A percentile compares a stretch with the other conserved stretches of the same genome.
Evolutionary conservation across 2,797 vertebrate genomes (phyloP).

Genomic region (Tympanoctomys barrerae): DNA sequence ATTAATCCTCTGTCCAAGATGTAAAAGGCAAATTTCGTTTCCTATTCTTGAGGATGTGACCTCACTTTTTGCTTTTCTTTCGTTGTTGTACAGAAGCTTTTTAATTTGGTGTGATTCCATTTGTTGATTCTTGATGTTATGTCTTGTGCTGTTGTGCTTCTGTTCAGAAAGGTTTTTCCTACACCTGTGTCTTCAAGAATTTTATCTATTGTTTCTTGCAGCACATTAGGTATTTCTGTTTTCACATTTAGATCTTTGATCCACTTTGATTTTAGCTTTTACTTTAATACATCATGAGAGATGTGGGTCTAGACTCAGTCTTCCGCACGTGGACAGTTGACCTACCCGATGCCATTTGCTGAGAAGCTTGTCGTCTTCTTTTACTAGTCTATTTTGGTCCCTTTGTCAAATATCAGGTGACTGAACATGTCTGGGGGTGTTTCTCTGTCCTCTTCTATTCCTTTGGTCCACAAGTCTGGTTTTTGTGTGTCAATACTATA

Average conservation of each 20-base stretch:
- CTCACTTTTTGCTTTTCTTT: background rate
- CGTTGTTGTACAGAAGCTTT: background rate
- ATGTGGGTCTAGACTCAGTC: background rate
- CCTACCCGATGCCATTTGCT: background rate
- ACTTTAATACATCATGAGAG: background rate
- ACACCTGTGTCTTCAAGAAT: background rate
- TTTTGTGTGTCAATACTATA: background rate
- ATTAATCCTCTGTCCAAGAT: background rate
- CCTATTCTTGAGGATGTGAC: background rate
- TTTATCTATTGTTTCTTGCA: background rate
- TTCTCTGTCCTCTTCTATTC: background rate
- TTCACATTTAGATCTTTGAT: background rate
- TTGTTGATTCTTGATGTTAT: background rate
- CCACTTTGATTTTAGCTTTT: background rate
- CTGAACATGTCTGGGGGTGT: background rate
- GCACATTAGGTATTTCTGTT: background rate
- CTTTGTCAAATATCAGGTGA: background rate
- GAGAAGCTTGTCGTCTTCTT: background rate
- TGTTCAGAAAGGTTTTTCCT: background rate
- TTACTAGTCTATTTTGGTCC: background rate
- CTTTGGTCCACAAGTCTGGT: background rate
- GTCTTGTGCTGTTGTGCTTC: background rate
- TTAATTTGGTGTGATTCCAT: background rate
- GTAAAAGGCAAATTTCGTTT: background rate
- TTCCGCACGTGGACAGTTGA: background rate